Evolutionary conservation across 2,888 invertebrate species (phyloP).

Genomic region (Melikaiella ostensackeni): DNA sequence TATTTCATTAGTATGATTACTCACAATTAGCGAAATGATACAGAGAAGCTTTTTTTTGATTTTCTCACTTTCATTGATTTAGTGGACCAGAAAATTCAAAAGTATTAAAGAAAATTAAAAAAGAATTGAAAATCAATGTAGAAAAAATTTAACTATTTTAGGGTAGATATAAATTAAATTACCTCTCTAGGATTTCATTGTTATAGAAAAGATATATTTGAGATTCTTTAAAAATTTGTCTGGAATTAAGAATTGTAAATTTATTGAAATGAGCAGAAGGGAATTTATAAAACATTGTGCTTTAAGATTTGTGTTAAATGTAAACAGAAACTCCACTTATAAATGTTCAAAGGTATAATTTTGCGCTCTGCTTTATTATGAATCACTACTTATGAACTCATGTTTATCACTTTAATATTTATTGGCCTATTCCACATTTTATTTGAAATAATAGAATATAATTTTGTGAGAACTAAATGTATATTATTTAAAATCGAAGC

Average conservation of each 20-base stretch:
- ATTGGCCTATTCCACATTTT: background rate
- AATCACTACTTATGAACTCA: background rate
- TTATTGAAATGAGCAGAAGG: background rate
- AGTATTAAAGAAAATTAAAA: no score
- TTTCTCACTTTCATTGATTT: background rate
- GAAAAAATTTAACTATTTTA: no score
- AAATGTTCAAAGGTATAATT: background rate
- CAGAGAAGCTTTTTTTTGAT: background rate
- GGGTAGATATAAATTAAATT: no score
- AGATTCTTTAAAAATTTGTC: background rate
- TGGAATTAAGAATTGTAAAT: background rate
- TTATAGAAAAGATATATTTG: no score
- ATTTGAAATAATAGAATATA: background rate
- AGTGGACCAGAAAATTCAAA: background rate
- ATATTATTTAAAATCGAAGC: background rate
- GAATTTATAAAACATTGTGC: background rate
- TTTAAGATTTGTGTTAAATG: background rate
- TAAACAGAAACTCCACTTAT: background rate
- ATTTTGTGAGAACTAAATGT: background rate
- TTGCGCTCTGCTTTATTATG: background rate
- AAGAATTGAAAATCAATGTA: no score
- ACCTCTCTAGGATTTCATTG: no score
- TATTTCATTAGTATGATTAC: slow-evolving; percentile 7
- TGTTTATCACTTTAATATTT: background rate
- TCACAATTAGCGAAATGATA: background rate